A percentile compares a stretch with the other conserved stretches of the same genome.
phyloP scores from a whole-genome alignment of 1,140 invertebrate species.

The Formica selysi region DNA sequence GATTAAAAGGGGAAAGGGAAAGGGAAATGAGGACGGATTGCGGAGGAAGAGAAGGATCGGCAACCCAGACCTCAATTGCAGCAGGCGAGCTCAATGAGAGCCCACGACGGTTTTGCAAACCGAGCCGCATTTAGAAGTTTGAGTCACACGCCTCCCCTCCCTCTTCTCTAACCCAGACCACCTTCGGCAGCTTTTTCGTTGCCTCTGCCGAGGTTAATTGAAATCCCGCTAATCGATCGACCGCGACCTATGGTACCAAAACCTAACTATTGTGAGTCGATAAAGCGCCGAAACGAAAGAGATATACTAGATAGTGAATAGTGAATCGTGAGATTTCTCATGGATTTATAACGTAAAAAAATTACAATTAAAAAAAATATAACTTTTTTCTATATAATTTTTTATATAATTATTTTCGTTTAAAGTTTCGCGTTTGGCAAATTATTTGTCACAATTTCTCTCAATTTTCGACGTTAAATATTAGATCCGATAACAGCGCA shows the following conservation, averaged over 20 bases:
- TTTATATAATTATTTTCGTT: neutral
- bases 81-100: conserved; percentile 71
- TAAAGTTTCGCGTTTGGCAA: neutral
- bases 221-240: conserved; percentile 79
- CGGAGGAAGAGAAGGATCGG: neutral
- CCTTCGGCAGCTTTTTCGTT: conserved; percentile 69
- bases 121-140: conserved; percentile 75
- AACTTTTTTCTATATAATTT: neutral
- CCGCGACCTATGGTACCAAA: conserved; percentile 63
- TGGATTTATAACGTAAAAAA: neutral
- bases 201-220: conserved; percentile 76
- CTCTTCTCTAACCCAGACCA: conserved; percentile 9
- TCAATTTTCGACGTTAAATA: neutral
- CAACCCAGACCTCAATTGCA: conserved; percentile 67
- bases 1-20: conserved; percentile 62
- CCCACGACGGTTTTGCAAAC: conserved; percentile 76
- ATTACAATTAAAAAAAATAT: neutral
- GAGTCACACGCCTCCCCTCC: conserved; percentile 51
- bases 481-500: neutral
- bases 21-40: conserved; percentile 32
- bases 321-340: neutral
- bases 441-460: neutral
- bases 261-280: conserved; percentile 25
- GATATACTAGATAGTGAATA: no score
- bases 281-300: neutral